phyloP scores from a whole-genome alignment of 2,797 vertebrate species.

The Varecia variegata region DNA sequence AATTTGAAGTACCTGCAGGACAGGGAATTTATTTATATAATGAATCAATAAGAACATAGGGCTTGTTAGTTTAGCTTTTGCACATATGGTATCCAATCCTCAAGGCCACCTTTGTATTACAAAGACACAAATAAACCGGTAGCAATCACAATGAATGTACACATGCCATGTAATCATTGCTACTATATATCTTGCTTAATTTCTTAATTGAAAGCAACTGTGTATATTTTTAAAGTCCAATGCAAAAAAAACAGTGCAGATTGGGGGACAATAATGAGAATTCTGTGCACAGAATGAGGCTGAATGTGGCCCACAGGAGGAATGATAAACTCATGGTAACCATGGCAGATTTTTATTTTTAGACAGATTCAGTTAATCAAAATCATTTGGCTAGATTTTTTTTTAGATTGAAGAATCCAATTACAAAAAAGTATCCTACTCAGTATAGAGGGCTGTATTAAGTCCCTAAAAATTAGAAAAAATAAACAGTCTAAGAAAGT shows the following conservation, averaged over 20 bases:
- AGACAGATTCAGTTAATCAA: constrained; percentile 46
- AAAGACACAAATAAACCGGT: constrained; percentile 6
- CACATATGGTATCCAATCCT: background rate
- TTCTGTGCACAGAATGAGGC: constrained; percentile 5
- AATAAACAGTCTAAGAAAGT: background rate
- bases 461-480: background rate
- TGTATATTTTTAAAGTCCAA: constrained; percentile 18
- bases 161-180: background rate
- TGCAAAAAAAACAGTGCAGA: constrained; percentile 16
- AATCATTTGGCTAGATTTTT: constrained; percentile 24
- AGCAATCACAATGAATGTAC: background rate
- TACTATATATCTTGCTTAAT: background rate
- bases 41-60: background rate
- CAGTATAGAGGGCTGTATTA: background rate
- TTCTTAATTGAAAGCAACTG: constrained; percentile 17
- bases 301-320: background rate
- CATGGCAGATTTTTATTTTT: constrained; percentile 60
- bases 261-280: constrained; percentile 9
- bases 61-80: constrained; percentile 3
- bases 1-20: background rate
- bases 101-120: background rate
- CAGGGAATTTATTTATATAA: constrained; percentile 18
- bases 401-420: constrained; percentile 31
- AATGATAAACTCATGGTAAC: constrained; percentile 42
- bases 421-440: background rate